A percentile compares a stretch with the other conserved stretches of the same genome.
Conservation (phyloP, 2,113 vertebrate species). For the Pterocles gutturalis region DNA sequence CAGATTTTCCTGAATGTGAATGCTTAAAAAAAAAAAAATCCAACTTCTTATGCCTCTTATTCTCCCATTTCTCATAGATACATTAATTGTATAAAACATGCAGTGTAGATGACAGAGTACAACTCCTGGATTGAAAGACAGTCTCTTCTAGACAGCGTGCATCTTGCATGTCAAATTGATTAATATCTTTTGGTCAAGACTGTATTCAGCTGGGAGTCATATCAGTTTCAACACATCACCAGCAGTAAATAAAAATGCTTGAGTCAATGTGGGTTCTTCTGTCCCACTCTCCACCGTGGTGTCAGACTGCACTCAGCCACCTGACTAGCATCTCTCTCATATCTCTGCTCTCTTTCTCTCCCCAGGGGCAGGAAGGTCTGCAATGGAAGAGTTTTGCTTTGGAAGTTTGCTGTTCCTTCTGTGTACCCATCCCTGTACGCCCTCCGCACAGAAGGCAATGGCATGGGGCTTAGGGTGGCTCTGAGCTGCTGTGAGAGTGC, state of each 20-base stretch:
- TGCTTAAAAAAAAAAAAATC: background rate
- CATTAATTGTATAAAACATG: constrained; percentile 20
- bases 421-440: fast-evolving
- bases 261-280: background rate
- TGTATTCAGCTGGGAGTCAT: constrained; percentile 1
- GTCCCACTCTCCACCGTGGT: background rate
- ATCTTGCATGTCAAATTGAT: constrained; percentile 50
- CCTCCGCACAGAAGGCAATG: background rate
- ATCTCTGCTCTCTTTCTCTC: background rate
- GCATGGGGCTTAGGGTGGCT: background rate
- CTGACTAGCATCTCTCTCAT: fast-evolving
- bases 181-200: constrained; percentile 39
- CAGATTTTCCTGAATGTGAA: constrained; percentile 22
- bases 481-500: background rate
- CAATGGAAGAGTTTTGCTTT: background rate
- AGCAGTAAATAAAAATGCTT: background rate
- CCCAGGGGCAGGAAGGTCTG: background rate
- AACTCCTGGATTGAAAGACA: background rate
- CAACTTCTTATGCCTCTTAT: background rate
- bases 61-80: background rate
- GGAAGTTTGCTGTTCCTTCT: background rate
- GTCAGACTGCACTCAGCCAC: fast-evolving
- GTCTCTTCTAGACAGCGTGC: constrained; percentile 20
- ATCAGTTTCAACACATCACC: background rate
- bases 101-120: background rate